Conservation (phyloP, 2,888 invertebrate genomes). For the Himalopsyche kuldschensis region DNA sequence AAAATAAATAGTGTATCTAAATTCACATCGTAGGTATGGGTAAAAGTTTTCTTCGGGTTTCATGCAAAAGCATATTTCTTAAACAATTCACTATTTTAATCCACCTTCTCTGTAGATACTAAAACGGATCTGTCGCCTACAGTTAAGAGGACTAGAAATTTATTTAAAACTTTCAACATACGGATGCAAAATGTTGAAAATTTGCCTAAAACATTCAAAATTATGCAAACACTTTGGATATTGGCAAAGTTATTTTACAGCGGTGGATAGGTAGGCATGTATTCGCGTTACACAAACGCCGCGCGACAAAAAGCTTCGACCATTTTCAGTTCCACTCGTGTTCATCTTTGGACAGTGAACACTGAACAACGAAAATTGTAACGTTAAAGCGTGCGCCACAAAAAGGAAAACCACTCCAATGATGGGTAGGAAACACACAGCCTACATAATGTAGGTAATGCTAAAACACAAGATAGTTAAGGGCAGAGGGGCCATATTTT, state of each 20-base stretch:
- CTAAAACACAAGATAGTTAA: not conserved
- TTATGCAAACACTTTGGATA: constrained; percentile 37
- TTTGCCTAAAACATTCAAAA: constrained; percentile 12
- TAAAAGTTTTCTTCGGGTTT: too few species aligned
- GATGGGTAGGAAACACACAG: not conserved
- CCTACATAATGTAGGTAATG: not conserved
- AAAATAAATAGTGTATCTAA: too few species aligned
- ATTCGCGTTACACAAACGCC: not conserved
- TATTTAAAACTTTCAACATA: constrained; percentile 4
- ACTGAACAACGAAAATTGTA: not conserved
- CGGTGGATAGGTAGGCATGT: constrained; percentile 2
- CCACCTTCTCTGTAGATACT: not conserved
- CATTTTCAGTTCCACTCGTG: constrained; percentile 3
- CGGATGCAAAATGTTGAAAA: constrained; percentile 1
- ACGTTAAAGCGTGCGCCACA: not conserved
- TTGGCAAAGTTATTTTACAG: constrained; percentile 31
- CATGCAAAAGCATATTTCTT: not conserved
- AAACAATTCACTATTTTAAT: not conserved
- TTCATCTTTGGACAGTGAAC: constrained; percentile 3
- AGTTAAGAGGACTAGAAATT: not conserved
- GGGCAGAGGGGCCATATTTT: not conserved
- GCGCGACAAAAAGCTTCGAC: constrained; percentile 3
- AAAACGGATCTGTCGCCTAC: not conserved
- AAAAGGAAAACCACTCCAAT: not conserved
- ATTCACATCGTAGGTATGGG: too few species aligned